phyloP scores from a whole-genome alignment of 2,113 vertebrate species.

The Hemibagrus wyckioides region DNA sequence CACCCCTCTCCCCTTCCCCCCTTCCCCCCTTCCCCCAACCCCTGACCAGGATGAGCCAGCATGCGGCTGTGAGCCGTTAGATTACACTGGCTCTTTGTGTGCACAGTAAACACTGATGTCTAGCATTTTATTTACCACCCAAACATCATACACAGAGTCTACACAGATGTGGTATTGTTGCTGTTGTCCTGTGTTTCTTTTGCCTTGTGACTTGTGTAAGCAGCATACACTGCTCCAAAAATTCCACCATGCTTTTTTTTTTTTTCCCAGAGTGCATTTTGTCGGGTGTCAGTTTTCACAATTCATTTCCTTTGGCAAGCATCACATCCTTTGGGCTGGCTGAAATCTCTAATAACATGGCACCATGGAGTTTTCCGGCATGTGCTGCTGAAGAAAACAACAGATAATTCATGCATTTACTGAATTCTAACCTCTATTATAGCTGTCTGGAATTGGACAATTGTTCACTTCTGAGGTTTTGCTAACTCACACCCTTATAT shows the following conservation, averaged over 20 bases:
- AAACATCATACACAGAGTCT: constrained; percentile 3
- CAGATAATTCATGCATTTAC: not conserved
- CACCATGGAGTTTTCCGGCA: not conserved
- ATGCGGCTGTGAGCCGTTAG: constrained; percentile 33
- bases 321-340: not conserved
- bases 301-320: constrained; percentile 21
- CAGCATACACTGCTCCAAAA: not conserved
- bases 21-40: constrained; percentile 29
- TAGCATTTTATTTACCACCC: constrained; percentile 40
- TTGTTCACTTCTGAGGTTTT: not conserved
- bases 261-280: not conserved
- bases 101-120: constrained; percentile 34
- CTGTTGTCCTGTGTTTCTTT: not conserved
- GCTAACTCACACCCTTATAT: constrained; percentile 11
- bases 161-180: constrained; percentile 6
- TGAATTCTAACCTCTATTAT: not conserved
- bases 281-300: not conserved
- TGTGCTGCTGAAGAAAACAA: not conserved
- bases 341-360: not conserved
- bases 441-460: not conserved
- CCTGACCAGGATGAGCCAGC: constrained; percentile 20
- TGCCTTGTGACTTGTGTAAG: constrained; percentile 9
- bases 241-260: not conserved
- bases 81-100: constrained; percentile 47
- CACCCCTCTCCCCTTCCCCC: no score